phyloP scores from a whole-genome alignment of 2,797 vertebrate species.

The Oryzias dopingdopingensis region DNA sequence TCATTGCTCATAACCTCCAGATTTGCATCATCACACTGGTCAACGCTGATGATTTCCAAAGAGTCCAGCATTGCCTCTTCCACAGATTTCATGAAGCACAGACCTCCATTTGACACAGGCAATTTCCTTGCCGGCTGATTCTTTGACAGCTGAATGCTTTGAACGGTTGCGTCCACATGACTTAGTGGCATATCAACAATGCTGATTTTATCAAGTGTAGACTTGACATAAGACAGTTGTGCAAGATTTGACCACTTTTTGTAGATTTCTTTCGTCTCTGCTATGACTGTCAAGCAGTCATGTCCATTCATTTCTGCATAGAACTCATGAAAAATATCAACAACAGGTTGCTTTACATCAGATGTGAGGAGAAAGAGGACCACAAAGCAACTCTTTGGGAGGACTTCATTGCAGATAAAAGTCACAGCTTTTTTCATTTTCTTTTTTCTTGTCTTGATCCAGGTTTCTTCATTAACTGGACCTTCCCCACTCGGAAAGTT shows the following conservation, averaged over 20 bases:
- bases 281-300: slow-evolving; percentile 81
- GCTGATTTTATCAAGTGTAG: slow-evolving; percentile 68
- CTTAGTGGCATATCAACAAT: slow-evolving; percentile 84
- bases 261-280: slow-evolving; percentile 76
- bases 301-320: slow-evolving; percentile 83
- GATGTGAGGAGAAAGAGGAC: slow-evolving; percentile 82
- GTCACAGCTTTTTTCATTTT: slow-evolving; percentile 77
- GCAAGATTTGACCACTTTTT: slow-evolving; percentile 78
- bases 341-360: slow-evolving; percentile 77
- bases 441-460: slow-evolving; percentile 81
- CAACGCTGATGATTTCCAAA: slow-evolving; percentile 78
- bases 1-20: slow-evolving; percentile 26
- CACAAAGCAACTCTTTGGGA: slow-evolving; percentile 76
- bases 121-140: slow-evolving; percentile 58
- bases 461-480: slow-evolving; percentile 80
- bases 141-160: slow-evolving; percentile 61
- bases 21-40: slow-evolving; percentile 77
- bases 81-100: slow-evolving; percentile 52
- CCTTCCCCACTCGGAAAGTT: slow-evolving; percentile 77
- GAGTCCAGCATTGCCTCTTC: slow-evolving; percentile 80
- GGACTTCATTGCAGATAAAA: slow-evolving; percentile 81
- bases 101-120: slow-evolving; percentile 74
- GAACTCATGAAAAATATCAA: slow-evolving; percentile 82
- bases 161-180: slow-evolving; percentile 79
- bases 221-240: slow-evolving; percentile 70